Evolutionary conservation across 2,113 vertebrate species (phyloP), one percentile per base, ranked within the genome.

Genomic region (Cromileptes altivelis): DNA sequence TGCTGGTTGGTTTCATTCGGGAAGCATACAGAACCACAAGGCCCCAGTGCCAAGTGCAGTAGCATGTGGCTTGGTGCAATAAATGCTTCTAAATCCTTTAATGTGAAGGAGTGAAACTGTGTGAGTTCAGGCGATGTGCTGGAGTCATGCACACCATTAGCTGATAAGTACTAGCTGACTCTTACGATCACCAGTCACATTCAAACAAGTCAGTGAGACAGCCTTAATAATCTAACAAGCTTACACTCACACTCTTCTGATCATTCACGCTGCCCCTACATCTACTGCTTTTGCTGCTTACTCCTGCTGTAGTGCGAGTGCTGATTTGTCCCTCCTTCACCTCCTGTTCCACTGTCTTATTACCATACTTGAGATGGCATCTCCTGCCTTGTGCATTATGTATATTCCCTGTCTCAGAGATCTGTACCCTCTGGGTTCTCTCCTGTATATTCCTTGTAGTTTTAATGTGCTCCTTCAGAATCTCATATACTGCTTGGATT

Each of bases 341-440:
- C 75, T 70, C 83, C 61, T 76, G 49, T 68, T 78, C 68, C 73
- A 57, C 63, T 65, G 53, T 82, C 88, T 87, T 62, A 92, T 91
- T 92, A 87, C 61, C 87, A 91, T 89, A 81, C 85, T 71, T 73
- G 58, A 67, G 69, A 86, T 75, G 72, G 76, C 61, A 77, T 86
- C 81, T 80, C 64, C 61, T 64, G 84, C 81, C 83, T 90, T 89
- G 87, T 91, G 88, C 85, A 90, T 92, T 81, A 92, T 92, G 78
- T 91, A 93, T 92, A 80, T 67, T 52, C 47, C 67, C 82, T 77
- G 87, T 88, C 81, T 81, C 85, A 58, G 74, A 73, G 68, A 79
- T 81, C 78, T 42, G 60, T 60, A 74, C 83, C 92, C 88, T 88
- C 88, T 80, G 81, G 89, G 72, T 81, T 80, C 74, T 86, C 70